Percentiles rank a stretch among this genome's conserved stretches.
These are phyloP conservation scores for Xestia sexstrigata DNA, from an alignment of 2,888 invertebrate species.

Conservation along the genomic window DNA sequence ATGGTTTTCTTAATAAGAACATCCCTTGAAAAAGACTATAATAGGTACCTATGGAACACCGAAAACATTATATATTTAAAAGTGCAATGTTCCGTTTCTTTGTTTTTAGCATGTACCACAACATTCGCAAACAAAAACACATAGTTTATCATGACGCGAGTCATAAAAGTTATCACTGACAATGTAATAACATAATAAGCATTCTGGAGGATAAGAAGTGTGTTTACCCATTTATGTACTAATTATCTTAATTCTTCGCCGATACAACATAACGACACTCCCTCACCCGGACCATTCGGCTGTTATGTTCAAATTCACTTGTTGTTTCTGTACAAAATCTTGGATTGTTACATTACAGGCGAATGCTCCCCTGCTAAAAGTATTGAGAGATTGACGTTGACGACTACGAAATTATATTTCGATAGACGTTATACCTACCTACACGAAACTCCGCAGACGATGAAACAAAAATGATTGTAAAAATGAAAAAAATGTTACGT, in stretches of 20 bases:
- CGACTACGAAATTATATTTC: not conserved
- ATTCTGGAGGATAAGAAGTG: conserved; percentile 29
- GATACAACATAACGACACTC: not conserved
- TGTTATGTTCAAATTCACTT: not conserved
- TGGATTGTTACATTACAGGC: too few species aligned
- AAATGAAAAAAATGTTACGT: not conserved
- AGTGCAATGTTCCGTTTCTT: not conserved
- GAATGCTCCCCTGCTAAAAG: not conserved
- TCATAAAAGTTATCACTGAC: conserved; percentile 53
- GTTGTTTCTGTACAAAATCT: not conserved
- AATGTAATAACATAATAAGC: conserved; percentile 31
- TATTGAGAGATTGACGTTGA: not conserved
- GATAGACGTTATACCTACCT: not conserved
- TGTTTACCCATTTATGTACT: conserved; percentile 29
- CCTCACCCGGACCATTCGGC: not conserved
- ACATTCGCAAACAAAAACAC: conserved; percentile 6
- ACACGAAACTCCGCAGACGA: not conserved
- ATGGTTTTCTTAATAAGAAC: not conserved
- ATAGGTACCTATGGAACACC: not conserved
- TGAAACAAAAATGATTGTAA: not conserved
- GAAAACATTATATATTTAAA: not conserved
- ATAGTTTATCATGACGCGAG: conserved; percentile 42
- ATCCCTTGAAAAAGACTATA: not conserved
- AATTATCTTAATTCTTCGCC: conserved; percentile 22
- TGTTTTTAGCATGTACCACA: not conserved